Percentiles rank a stretch among this genome's conserved stretches.
phyloP scores from a whole-genome alignment of 2,797 vertebrate genomes.

The Poecile montanus region DNA sequence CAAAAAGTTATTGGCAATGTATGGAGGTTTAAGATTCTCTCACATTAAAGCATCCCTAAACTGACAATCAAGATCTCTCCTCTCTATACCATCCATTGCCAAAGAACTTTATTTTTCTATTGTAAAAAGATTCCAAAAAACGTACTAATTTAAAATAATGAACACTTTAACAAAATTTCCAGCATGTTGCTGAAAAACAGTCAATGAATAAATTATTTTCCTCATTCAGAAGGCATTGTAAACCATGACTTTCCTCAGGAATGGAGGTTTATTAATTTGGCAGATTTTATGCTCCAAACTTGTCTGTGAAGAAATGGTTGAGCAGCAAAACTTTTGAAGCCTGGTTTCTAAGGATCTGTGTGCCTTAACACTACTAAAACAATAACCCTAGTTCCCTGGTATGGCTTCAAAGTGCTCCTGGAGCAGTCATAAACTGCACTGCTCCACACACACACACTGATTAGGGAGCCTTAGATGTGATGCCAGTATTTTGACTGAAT shows the following conservation, averaged over 20 bases:
- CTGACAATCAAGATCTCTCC: background rate
- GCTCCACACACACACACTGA: no score
- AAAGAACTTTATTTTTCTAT: background rate
- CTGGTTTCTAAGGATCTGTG: background rate
- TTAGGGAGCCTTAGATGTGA: background rate
- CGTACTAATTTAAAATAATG: background rate
- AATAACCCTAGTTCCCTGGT: background rate
- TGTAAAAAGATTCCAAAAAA: background rate
- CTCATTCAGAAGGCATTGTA: background rate
- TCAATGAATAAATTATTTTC: background rate
- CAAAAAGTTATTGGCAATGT: background rate
- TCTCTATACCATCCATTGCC: background rate
- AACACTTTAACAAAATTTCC: background rate
- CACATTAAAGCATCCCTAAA: background rate
- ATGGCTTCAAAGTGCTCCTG: fast-evolving
- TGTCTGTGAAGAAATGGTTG: background rate
- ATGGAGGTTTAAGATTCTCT: background rate
- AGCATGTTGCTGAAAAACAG: background rate
- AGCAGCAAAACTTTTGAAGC: background rate
- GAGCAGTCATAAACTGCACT: background rate
- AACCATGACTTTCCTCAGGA: background rate
- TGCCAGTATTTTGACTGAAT: background rate
- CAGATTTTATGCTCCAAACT: background rate
- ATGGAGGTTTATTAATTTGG: background rate
- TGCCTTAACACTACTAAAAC: background rate